A percentile compares a stretch with the other conserved stretches of the same genome.
Evolutionary conservation across 64 coral and sea anemone species (phyloP).

Genomic region (Dendronephthya gigantea): DNA sequence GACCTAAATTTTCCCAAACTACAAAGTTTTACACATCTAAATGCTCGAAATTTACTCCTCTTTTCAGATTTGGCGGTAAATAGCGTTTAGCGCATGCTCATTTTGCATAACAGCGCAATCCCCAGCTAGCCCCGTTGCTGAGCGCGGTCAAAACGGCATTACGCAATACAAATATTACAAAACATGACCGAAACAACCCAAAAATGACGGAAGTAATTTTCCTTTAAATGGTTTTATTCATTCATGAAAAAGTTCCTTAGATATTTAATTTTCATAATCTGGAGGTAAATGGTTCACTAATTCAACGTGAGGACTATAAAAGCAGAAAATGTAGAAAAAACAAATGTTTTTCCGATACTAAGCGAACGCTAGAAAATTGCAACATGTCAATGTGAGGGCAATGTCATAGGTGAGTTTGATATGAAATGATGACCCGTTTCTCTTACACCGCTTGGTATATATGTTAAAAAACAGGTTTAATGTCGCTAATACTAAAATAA

Average conservation of each 20-base stretch:
- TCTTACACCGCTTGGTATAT: no score
- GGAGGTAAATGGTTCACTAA: not conserved
- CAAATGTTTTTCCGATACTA: not conserved
- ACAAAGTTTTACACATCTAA: not conserved
- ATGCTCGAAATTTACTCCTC: not conserved
- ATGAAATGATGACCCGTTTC: no score
- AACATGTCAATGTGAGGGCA: not conserved
- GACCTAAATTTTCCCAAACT: not conserved
- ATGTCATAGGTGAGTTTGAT: not conserved
- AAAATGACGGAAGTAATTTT: not conserved
- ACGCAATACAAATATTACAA: not conserved
- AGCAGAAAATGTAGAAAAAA: not conserved
- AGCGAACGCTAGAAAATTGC: not conserved
- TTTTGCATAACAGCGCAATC: not conserved
- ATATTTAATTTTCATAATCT: not conserved
- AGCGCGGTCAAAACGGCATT: not conserved
- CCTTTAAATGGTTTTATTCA: not conserved
- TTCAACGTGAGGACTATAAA: not conserved
- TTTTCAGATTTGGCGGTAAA: not conserved
- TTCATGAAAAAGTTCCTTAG: not conserved
- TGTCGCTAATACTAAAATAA: no score
- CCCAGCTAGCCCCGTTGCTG: not conserved
- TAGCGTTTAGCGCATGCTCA: not conserved
- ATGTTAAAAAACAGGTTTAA: no score
- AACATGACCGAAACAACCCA: not conserved